Evolutionary conservation across 2,888 invertebrate genomes (phyloP).

Genomic region (Tineola bisselliella): DNA sequence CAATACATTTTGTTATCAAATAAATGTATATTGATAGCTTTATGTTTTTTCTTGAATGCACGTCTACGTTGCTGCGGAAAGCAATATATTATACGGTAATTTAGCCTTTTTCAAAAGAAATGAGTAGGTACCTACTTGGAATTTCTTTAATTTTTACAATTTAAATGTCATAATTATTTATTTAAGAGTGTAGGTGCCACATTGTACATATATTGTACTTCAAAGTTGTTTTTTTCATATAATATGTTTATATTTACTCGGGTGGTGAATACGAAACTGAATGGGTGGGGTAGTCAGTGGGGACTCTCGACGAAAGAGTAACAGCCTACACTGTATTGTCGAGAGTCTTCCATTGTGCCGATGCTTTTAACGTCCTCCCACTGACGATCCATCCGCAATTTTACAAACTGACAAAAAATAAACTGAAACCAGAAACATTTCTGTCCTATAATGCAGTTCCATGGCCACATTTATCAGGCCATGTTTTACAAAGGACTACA

Average conservation of each 20-base stretch:
- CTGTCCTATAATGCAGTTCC: not conserved
- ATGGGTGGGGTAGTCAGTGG: not conserved
- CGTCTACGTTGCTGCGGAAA: no score
- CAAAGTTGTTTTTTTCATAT: not conserved
- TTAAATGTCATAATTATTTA: no score
- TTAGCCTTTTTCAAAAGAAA: no score
- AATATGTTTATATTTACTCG: not conserved
- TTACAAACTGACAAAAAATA: slow-evolving; percentile 23
- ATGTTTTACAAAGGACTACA: not conserved
- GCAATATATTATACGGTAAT: no score
- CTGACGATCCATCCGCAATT: slow-evolving; percentile 21
- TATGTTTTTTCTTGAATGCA: no score
- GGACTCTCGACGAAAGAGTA: not conserved
- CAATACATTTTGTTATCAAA: no score
- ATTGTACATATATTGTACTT: no score
- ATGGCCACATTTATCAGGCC: not conserved
- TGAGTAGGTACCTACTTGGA: no score
- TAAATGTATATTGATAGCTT: no score
- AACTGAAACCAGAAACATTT: not conserved
- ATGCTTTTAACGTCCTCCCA: slow-evolving; percentile 27
- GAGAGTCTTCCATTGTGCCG: slow-evolving; percentile 11
- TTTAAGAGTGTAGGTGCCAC: no score
- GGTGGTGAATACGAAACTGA: not conserved
- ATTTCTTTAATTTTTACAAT: no score
- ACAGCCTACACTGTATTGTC: slow-evolving; percentile 12